phyloP scores from a whole-genome alignment of 2,113 vertebrate species.

The Cranoglanis bouderius region DNA sequence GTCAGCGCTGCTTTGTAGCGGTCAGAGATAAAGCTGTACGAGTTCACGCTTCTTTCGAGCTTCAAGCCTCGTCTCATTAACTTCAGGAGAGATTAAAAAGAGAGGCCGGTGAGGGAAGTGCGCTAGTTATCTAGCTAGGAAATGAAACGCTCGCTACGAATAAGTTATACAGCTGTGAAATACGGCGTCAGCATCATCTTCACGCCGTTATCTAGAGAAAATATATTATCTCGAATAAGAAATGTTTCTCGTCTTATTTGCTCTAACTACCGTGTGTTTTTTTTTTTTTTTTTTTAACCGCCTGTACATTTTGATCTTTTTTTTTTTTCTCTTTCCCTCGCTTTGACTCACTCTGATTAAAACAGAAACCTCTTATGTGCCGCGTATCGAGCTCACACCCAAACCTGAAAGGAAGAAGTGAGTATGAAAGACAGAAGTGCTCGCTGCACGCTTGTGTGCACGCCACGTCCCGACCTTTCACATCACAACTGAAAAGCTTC shows the following conservation, averaged over 20 bases:
- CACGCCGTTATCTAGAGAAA: background rate
- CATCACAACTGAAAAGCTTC: background rate
- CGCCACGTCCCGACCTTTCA: slow-evolving; percentile 26
- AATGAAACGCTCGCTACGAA: background rate
- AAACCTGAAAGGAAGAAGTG: slow-evolving; percentile 28
- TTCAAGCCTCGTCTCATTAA: too few species aligned
- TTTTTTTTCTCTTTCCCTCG: background rate
- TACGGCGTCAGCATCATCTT: background rate
- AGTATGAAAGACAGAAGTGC: slow-evolving; percentile 24
- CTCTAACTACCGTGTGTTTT: background rate
- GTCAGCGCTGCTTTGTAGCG: background rate
- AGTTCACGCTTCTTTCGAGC: background rate
- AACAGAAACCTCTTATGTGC: slow-evolving; percentile 9
- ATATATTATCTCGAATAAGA: background rate
- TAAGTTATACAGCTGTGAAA: background rate
- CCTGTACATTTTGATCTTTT: background rate
- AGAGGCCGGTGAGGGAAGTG: background rate
- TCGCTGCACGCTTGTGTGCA: background rate
- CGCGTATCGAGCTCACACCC: background rate
- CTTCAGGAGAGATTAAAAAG: background rate
- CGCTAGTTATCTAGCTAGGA: background rate
- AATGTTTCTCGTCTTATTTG: background rate
- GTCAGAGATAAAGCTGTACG: background rate
- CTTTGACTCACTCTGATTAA: background rate
- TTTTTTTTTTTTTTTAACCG: background rate